A percentile compares a stretch with the other conserved stretches of the same genome.
Evolutionary conservation across 2,113 vertebrate genomes (phyloP).

Genomic region (Cyprinodon brontotheroides): DNA sequence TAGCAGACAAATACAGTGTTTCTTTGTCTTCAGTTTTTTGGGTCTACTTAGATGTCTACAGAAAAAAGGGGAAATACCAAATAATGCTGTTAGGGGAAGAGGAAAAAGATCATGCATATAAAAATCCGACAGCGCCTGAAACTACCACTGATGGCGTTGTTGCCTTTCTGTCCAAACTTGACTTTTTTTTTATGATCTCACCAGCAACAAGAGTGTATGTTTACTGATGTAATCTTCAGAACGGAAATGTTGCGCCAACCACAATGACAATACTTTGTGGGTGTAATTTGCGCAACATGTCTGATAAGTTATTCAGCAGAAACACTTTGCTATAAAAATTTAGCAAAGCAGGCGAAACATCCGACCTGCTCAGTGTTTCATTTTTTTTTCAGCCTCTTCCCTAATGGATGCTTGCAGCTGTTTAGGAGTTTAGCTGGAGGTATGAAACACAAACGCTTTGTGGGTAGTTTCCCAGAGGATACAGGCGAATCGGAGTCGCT

Average conservation of each 20-base stretch:
- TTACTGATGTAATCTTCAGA: conserved; percentile 33
- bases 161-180: background rate
- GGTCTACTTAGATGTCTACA: conserved; percentile 18
- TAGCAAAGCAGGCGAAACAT: background rate
- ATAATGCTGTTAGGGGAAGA: conserved; percentile 24
- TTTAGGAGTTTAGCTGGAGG: background rate
- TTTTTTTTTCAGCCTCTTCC: conserved; percentile 2
- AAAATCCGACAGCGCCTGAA: background rate
- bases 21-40: conserved; percentile 57
- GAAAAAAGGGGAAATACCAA: conserved; percentile 31
- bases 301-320: conserved; percentile 1
- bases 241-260: conserved; percentile 14
- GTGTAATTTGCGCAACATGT: conserved; percentile 23
- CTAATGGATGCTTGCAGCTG: background rate
- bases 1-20: conserved; percentile 50
- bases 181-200: conserved; percentile 1
- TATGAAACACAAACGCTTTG: background rate
- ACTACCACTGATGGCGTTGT: background rate
- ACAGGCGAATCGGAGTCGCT: background rate
- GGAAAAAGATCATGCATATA: background rate
- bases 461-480: background rate
- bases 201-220: background rate
- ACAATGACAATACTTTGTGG: conserved; percentile 3
- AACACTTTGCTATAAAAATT: background rate
- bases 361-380: background rate